Conservation (phyloP, 2,113 vertebrate species). For the Dicaeum eximium region DNA sequence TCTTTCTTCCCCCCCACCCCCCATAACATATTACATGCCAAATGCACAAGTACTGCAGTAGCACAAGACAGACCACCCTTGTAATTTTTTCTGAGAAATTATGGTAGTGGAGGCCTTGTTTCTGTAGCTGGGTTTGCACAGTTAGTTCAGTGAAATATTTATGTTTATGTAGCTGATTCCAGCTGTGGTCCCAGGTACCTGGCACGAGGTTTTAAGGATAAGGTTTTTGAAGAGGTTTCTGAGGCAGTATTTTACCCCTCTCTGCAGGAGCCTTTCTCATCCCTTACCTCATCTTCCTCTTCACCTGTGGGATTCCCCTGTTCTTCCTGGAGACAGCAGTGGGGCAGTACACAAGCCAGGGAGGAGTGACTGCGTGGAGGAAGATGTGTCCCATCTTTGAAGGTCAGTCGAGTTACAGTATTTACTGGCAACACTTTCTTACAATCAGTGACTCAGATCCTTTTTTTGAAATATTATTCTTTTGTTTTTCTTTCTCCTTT, state of each 20-base stretch:
- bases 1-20: too few species aligned
- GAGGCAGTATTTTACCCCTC: background rate
- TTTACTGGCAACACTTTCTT: background rate
- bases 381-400: constrained; percentile 93
- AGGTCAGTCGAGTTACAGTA: constrained; percentile 69
- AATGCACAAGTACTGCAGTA: background rate
- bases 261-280: constrained; percentile 88
- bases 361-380: constrained; percentile 88
- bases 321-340: constrained; percentile 89
- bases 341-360: constrained; percentile 91
- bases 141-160: background rate
- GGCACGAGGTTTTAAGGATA: background rate
- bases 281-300: constrained; percentile 89
- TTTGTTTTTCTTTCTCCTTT: background rate
- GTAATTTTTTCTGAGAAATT: background rate
- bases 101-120: background rate
- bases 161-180: background rate
- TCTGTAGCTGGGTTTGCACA: background rate
- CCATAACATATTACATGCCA: background rate
- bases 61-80: background rate
- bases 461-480: background rate
- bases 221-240: background rate
- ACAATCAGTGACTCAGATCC: background rate
- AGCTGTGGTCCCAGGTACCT: background rate
- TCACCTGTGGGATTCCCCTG: constrained; percentile 86